phyloP scores from a whole-genome alignment of 2,113 vertebrate genomes.

The Python bivittatus region DNA sequence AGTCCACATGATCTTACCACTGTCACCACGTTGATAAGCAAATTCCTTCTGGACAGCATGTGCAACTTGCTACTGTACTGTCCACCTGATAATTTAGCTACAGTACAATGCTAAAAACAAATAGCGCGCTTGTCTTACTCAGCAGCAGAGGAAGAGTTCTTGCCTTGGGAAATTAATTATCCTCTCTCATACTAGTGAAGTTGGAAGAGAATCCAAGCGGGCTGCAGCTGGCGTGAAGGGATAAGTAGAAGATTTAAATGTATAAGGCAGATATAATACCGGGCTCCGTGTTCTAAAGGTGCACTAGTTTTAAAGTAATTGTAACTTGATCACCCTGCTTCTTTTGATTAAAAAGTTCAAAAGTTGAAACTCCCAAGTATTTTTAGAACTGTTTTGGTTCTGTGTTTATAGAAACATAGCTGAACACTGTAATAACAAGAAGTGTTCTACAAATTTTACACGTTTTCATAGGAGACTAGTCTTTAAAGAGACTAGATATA shows the following conservation, averaged over 20 bases:
- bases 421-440: not conserved
- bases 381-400: not conserved
- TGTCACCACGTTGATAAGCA: slow-evolving; percentile 5
- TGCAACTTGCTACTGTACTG: not conserved
- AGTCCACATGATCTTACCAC: not conserved
- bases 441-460: not conserved
- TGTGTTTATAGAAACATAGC: not conserved
- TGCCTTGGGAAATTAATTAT: slow-evolving; percentile 43
- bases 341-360: not conserved
- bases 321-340: not conserved
- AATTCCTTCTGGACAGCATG: not conserved
- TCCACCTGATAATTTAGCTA: not conserved
- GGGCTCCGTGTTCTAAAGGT: not conserved
- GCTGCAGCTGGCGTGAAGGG: not conserved
- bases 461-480: no score
- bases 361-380: not conserved
- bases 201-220: slow-evolving; percentile 38
- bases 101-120: not conserved
- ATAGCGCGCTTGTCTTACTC: not conserved
- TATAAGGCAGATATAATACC: not conserved
- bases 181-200: slow-evolving; percentile 41
- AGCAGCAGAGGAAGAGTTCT: not conserved
- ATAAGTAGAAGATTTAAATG: slow-evolving; percentile 13
- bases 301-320: not conserved
- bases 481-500: not conserved